These are phyloP conservation scores for Geopemphigus sp. DNA, from an alignment of 1,140 invertebrate species.

Conservation along the genomic window DNA sequence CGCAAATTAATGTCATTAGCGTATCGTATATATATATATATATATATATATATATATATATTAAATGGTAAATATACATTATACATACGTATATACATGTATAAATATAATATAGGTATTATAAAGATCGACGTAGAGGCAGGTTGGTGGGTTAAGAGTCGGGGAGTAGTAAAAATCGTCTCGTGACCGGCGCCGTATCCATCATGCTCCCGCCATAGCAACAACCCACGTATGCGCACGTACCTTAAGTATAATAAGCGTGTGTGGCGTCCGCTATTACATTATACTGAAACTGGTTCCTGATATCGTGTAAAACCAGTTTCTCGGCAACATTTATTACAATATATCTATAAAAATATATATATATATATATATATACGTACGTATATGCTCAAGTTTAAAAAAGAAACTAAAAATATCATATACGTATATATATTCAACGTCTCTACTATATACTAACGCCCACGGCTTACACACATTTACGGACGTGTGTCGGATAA, in stretches of 20 bases:
- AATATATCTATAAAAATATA: too few species aligned
- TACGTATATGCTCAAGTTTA: background rate
- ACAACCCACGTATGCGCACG: background rate
- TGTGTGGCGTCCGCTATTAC: background rate
- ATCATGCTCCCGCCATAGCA: constrained; percentile 11
- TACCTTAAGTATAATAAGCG: background rate
- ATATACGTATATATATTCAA: background rate
- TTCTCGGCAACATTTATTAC: constrained; percentile 37
- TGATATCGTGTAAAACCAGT: constrained; percentile 41
- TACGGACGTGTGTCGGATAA: constrained; percentile 37
- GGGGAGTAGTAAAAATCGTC: constrained; percentile 14
- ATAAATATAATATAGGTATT: too few species aligned
- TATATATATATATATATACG: too few species aligned
- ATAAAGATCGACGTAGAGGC: background rate
- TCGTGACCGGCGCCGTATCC: constrained; percentile 30
- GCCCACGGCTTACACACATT: constrained; percentile 26
- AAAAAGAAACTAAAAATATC: constrained; percentile 29
- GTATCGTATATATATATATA: background rate
- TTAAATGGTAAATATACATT: too few species aligned
- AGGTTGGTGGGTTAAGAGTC: too few species aligned
- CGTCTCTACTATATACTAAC: constrained; percentile 9
- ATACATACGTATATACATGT: too few species aligned
- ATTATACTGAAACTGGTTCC: constrained; percentile 36
- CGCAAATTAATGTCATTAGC: constrained; percentile 26
- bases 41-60: too few species aligned